phyloP scores from a whole-genome alignment of 2,797 vertebrate genomes.

The Pampus argenteus region DNA sequence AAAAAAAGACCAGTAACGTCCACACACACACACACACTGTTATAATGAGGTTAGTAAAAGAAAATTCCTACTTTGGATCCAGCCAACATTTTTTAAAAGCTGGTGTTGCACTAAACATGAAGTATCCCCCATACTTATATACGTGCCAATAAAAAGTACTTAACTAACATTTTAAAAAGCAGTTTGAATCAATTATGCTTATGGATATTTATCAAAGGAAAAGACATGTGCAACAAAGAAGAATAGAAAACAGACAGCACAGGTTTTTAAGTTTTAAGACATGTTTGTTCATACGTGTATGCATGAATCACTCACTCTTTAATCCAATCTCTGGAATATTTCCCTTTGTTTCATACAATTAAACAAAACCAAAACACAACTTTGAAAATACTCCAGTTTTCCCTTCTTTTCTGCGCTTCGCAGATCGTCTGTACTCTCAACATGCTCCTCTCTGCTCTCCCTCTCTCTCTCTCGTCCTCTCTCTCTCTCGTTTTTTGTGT shows the following conservation, averaged over 20 bases:
- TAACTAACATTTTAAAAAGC: not conserved
- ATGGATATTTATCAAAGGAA: constrained; percentile 5
- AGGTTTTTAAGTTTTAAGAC: constrained; percentile 11
- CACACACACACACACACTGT: constrained; percentile 24
- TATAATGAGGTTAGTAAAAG: constrained; percentile 57
- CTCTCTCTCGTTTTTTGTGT: constrained; percentile 74
- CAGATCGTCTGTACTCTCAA: constrained; percentile 55
- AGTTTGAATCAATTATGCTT: not conserved
- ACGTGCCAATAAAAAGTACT: constrained; percentile 3
- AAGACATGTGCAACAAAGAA: constrained; percentile 5
- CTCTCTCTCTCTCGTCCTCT: constrained; percentile 35
- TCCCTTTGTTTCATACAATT: constrained; percentile 19
- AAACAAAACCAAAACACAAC: constrained; percentile 48
- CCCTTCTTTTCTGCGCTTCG: constrained; percentile 14
- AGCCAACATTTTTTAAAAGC: constrained; percentile 20
- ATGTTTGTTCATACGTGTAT: constrained; percentile 12
- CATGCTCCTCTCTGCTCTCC: constrained; percentile 34
- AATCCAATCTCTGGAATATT: constrained; percentile 13
- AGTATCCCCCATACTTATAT: constrained; percentile 7
- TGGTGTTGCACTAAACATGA: constrained; percentile 11
- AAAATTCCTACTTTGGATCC: constrained; percentile 34
- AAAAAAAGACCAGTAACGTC: constrained; percentile 33
- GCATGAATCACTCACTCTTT: not conserved
- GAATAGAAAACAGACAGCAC: not conserved
- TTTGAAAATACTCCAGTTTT: constrained; percentile 40